phyloP scores from a whole-genome alignment of 2,113 vertebrate species.

The Podilymbus podiceps region DNA sequence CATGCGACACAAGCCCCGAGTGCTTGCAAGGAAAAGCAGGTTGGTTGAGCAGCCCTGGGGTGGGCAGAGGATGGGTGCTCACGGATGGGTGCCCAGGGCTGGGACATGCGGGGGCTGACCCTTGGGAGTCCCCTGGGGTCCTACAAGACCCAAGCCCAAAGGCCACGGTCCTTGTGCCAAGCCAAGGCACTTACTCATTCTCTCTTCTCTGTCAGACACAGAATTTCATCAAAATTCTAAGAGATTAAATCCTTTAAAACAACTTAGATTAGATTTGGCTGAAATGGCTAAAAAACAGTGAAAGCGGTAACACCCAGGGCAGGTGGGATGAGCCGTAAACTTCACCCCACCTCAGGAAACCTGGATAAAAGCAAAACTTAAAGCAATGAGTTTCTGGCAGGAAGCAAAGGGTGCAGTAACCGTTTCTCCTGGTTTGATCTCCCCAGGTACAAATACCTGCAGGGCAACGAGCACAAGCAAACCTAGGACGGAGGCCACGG shows the following conservation, averaged over 20 bases:
- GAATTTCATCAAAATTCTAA: fast-evolving
- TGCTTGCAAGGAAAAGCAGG: not conserved
- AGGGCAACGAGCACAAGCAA: not conserved
- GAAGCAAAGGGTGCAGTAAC: not conserved
- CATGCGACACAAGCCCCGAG: fast-evolving
- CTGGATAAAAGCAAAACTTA: fast-evolving
- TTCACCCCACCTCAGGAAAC: not conserved
- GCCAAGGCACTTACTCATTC: not conserved
- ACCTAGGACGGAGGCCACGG: fast-evolving
- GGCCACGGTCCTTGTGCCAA: not conserved
- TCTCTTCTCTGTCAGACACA: not conserved
- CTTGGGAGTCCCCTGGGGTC: not conserved
- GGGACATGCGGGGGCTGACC: fast-evolving
- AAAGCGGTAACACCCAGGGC: fast-evolving
- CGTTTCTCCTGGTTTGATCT: not conserved
- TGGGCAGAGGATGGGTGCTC: not conserved
- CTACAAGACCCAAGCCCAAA: fast-evolving
- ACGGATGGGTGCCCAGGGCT: not conserved
- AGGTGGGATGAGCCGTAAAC: not conserved
- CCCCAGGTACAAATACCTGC: not conserved
- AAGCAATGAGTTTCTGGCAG: not conserved
- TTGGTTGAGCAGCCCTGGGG: not conserved
- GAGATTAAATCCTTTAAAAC: not conserved
- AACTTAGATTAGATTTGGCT: not conserved
- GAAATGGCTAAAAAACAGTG: fast-evolving